Percentiles rank a stretch among this genome's conserved stretches.
phyloP scores from a whole-genome alignment of 2,888 invertebrate genomes.

The Bembecia ichneumoniformis region DNA sequence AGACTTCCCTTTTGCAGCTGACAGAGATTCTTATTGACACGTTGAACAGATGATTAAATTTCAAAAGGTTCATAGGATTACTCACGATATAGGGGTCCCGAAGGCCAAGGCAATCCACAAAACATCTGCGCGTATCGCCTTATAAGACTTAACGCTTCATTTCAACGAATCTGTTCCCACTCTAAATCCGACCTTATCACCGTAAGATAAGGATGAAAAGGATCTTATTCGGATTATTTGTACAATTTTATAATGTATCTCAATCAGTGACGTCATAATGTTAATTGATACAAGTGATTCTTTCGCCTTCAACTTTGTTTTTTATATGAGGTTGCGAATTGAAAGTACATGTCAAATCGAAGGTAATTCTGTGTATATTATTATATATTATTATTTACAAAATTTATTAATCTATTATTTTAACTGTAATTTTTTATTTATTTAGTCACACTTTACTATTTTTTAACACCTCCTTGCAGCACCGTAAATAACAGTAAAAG shows the following conservation, averaged over 20 bases:
- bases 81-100: conserved; percentile 15
- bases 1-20: no score
- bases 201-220: background rate
- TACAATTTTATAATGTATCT: conserved; percentile 6
- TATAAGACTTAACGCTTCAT: background rate
- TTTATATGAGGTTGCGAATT: conserved; percentile 8
- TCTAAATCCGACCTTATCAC: background rate
- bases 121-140: conserved; percentile 40
- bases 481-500: no score
- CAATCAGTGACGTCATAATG: conserved; percentile 2
- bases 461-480: no score
- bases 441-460: no score
- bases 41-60: background rate
- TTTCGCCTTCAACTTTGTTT: conserved; percentile 12
- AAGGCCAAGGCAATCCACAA: conserved; percentile 47
- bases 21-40: no score
- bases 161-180: background rate
- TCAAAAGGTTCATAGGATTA: conserved; percentile 1
- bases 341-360: conserved; percentile 5
- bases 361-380: background rate
- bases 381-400: no score
- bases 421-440: no score
- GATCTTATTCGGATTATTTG: background rate
- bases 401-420: no score
- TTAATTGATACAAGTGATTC: conserved; percentile 8